Percentiles rank a stretch among this genome's conserved stretches.
Evolutionary conservation across 2,888 invertebrate species (phyloP).

Genomic region (Encarsia formosa): DNA sequence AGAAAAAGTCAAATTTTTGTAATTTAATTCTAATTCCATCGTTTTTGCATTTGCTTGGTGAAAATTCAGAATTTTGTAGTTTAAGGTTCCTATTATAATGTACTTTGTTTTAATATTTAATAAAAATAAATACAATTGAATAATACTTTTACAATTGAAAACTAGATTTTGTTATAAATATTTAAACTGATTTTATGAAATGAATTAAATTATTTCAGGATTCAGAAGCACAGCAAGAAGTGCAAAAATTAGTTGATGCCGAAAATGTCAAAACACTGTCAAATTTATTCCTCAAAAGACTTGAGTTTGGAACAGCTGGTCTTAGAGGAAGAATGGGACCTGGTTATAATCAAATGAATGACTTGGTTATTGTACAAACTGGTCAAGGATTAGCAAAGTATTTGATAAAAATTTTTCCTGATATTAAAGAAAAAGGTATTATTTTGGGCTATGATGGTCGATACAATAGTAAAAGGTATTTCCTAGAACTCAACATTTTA

Average conservation of each 20-base stretch:
- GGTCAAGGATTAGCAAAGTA: conserved; percentile 84
- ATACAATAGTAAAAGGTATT: conserved; percentile 80
- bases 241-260: conserved; percentile 57
- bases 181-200: too few relatives aligned
- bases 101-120: too few relatives aligned
- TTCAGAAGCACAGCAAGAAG: conserved; percentile 61
- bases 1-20: too few relatives aligned
- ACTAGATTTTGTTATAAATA: too few relatives aligned
- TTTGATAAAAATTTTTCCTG: conserved; percentile 59
- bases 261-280: conserved; percentile 60
- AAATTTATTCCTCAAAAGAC: conserved; percentile 64
- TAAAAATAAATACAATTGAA: too few relatives aligned
- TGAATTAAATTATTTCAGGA: conserved; percentile 59
- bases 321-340: conserved; percentile 88
- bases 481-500: conserved; percentile 1
- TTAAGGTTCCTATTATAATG: too few relatives aligned
- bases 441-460: conserved; percentile 92
- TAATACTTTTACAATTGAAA: too few relatives aligned
- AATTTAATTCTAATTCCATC: too few relatives aligned
- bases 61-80: too few relatives aligned
- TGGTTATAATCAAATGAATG: conserved; percentile 93
- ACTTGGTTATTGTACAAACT: conserved; percentile 91
- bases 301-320: conserved; percentile 91
- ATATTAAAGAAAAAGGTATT: conserved; percentile 65
- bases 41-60: too few relatives aligned